These are phyloP conservation scores for Stramonita haemastoma DNA, from an alignment of 2,888 invertebrate species.

Conservation along the genomic window DNA sequence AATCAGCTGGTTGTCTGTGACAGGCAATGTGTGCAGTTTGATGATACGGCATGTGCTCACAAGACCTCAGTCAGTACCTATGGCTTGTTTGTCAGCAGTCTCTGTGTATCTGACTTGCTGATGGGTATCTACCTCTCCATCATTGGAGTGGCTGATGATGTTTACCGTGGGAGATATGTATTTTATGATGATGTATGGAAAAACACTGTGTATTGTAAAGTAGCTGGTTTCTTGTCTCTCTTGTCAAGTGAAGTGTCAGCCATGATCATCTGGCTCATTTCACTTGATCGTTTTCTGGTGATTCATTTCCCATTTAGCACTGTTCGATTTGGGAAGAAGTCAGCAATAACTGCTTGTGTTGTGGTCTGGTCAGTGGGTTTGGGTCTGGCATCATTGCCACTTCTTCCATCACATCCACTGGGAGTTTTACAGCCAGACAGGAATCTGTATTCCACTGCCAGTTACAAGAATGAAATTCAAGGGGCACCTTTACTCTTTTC, in stretches of 20 bases:
- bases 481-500: slow-evolving; percentile 75
- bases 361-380: slow-evolving; percentile 65
- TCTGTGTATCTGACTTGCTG: not conserved
- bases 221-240: slow-evolving; percentile 5
- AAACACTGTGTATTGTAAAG: not conserved
- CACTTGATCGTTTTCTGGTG: not conserved
- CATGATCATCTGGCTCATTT: slow-evolving; percentile 11
- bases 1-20: not conserved
- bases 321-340: slow-evolving; percentile 55
- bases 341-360: slow-evolving; percentile 55
- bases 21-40: not conserved
- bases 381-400: slow-evolving; percentile 66
- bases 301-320: slow-evolving; percentile 30
- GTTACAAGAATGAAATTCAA: slow-evolving; percentile 70
- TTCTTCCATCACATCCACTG: slow-evolving; percentile 56
- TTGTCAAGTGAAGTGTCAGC: slow-evolving; percentile 22
- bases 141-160: not conserved
- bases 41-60: not conserved
- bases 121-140: slow-evolving; percentile 3
- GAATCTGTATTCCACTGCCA: slow-evolving; percentile 74
- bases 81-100: not conserved
- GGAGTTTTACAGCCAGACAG: slow-evolving; percentile 69
- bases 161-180: not conserved
- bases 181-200: not conserved
- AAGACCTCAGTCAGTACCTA: not conserved